Conservation (phyloP, 92 coral and sea anemone genomes). For the Diadumene lineata region DNA sequence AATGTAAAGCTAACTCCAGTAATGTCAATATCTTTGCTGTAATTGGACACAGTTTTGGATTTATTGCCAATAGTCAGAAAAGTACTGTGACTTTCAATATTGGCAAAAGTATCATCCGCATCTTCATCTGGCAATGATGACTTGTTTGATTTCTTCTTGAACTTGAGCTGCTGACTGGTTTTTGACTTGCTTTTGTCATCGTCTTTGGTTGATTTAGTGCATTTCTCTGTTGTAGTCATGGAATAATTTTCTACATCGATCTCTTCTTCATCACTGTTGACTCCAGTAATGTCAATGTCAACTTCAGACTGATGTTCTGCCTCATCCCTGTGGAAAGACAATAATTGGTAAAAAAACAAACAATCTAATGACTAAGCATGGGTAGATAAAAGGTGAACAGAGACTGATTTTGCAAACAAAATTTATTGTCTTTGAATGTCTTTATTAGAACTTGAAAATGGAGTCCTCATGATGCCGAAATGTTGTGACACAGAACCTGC, state of each 20-base stretch:
- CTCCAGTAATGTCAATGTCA: background rate
- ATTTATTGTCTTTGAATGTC: too few relatives aligned
- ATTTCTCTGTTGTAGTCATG: background rate
- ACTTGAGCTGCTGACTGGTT: background rate
- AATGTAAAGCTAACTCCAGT: constrained; percentile 35
- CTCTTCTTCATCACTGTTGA: background rate
- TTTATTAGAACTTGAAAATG: too few relatives aligned
- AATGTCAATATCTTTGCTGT: constrained; percentile 33
- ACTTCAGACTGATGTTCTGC: background rate
- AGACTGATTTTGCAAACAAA: too few relatives aligned
- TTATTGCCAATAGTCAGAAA: constrained; percentile 69
- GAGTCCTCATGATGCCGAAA: too few relatives aligned
- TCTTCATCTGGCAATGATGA: background rate
- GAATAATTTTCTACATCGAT: constrained; percentile 1
- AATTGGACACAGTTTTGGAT: background rate
- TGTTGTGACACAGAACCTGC: too few relatives aligned
- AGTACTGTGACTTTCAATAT: constrained; percentile 49
- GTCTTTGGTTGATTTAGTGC: background rate
- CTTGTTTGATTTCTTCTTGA: background rate
- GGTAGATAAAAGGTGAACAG: too few relatives aligned
- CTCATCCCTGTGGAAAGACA: constrained; percentile 1
- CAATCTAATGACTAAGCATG: too few relatives aligned
- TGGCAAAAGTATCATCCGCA: constrained; percentile 37
- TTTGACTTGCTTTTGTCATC: background rate
- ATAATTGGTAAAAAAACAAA: too few relatives aligned